phyloP scores from a whole-genome alignment of 30 jellyfish, hydroid and myxozoan species.

The Turritopsis rubra region DNA sequence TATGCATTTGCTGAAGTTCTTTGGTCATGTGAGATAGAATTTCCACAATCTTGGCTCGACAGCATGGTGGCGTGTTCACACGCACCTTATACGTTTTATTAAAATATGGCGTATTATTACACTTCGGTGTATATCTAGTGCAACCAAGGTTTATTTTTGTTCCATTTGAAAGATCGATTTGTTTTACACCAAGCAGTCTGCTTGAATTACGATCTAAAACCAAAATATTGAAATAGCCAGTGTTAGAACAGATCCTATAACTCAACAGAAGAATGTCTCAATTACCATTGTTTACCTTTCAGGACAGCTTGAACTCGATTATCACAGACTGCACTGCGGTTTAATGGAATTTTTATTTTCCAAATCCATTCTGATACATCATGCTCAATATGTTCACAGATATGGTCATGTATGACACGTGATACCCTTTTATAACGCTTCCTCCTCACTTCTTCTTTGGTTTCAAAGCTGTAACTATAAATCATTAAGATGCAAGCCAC shows the following conservation, averaged over 20 bases:
- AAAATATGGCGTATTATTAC: conserved; percentile 56
- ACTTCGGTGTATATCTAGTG: conserved; percentile 44
- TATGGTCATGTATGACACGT: background rate
- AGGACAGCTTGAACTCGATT: background rate
- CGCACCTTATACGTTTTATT: conserved; percentile 27
- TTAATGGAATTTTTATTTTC: background rate
- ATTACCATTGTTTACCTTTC: background rate
- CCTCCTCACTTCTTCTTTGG: background rate
- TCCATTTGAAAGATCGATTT: conserved; percentile 37
- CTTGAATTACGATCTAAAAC: background rate
- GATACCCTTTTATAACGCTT: background rate
- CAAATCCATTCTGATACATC: background rate
- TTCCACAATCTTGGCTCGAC: conserved; percentile 58
- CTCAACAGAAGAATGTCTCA: background rate
- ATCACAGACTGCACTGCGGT: background rate
- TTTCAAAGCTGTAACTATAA: background rate
- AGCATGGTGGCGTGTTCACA: conserved; percentile 89
- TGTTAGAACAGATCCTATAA: background rate
- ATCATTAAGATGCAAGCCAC: background rate
- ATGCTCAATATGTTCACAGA: background rate
- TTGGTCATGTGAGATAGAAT: conserved; percentile 41
- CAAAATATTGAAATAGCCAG: background rate
- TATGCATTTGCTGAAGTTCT: conserved; percentile 26
- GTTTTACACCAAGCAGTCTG: conserved; percentile 27
- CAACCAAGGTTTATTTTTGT: conserved; percentile 49